A percentile compares a stretch with the other conserved stretches of the same genome.
phyloP scores from a whole-genome alignment of 2,113 vertebrate species.

The Trogon surrucura region DNA sequence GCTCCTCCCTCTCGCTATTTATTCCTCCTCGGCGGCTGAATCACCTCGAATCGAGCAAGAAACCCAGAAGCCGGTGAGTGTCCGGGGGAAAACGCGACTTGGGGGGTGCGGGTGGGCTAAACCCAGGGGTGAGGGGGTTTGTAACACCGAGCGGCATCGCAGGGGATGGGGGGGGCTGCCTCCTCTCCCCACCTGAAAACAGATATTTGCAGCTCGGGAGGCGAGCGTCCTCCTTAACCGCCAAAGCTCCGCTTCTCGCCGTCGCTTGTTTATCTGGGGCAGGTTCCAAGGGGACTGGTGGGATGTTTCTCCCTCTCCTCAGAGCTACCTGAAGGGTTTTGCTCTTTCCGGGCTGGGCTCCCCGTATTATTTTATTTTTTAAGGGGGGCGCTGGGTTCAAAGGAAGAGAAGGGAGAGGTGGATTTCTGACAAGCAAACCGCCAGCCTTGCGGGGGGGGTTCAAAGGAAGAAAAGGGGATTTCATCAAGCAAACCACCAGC shows the following conservation, averaged over 20 bases:
- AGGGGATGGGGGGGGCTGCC: background rate
- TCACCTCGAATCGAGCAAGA: background rate
- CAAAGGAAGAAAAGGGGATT: background rate
- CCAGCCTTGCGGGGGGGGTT: no score
- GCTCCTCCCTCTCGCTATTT: conserved; percentile 65
- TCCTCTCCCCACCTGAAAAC: background rate
- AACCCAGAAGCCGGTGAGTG: background rate
- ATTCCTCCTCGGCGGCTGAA: background rate
- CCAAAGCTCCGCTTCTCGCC: background rate
- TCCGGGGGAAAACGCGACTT: accelerated
- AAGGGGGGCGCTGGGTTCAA: no score
- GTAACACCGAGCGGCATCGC: accelerated
- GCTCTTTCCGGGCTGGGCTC: background rate
- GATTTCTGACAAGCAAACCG: no score
- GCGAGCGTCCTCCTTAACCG: background rate
- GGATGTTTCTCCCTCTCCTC: background rate
- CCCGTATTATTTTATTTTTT: no score
- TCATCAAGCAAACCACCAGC: background rate
- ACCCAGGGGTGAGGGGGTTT: background rate
- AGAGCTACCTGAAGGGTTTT: background rate
- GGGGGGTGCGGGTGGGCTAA: background rate
- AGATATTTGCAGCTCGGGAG: background rate
- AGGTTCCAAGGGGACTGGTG: background rate
- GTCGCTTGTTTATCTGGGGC: background rate
- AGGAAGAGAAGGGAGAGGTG: no score